These are phyloP conservation scores for Acanthococcus lagerstroemiae DNA, from an alignment of 2,888 invertebrate genomes.

Conservation along the genomic window DNA sequence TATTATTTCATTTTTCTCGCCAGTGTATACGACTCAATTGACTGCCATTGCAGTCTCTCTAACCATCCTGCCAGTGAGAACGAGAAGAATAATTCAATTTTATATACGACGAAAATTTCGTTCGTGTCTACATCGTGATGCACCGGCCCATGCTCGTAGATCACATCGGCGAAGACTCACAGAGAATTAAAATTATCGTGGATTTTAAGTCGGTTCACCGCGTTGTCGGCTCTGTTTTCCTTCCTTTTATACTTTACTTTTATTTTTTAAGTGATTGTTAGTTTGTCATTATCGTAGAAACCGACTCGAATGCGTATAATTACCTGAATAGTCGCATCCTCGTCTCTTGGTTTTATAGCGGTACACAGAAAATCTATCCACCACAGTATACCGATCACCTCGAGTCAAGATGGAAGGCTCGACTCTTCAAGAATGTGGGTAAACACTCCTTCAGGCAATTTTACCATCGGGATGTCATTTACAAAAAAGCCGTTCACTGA, in stretches of 20 bases:
- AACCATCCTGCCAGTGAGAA: neutral
- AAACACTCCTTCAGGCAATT: slow-evolving; percentile 31
- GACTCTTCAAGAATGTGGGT: slow-evolving; percentile 21
- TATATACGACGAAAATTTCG: no score
- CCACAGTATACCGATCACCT: slow-evolving; percentile 26
- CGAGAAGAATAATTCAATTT: no score
- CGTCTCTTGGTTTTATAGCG: slow-evolving; percentile 15
- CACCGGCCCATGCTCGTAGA: no score
- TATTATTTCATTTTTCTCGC: no score
- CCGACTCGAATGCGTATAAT: slow-evolving; percentile 29
- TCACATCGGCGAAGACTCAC: no score
- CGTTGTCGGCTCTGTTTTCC: slow-evolving; percentile 11
- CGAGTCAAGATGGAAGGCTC: slow-evolving; percentile 28
- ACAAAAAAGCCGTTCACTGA: slow-evolving; percentile 27
- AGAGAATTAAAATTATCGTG: slow-evolving; percentile 23
- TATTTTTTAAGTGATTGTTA: slow-evolving; percentile 30
- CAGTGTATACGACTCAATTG: no score
- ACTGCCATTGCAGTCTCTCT: no score
- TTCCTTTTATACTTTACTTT: slow-evolving; percentile 19
- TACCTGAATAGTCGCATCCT: slow-evolving; percentile 29
- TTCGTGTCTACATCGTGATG: no score
- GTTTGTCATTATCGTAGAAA: slow-evolving; percentile 28
- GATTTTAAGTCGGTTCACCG: slow-evolving; percentile 12
- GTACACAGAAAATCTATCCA: no score
- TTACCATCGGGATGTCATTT: slow-evolving; percentile 30